phyloP scores from a whole-genome alignment of 2,797 vertebrate genomes.

The Peromyscus nudipes region DNA sequence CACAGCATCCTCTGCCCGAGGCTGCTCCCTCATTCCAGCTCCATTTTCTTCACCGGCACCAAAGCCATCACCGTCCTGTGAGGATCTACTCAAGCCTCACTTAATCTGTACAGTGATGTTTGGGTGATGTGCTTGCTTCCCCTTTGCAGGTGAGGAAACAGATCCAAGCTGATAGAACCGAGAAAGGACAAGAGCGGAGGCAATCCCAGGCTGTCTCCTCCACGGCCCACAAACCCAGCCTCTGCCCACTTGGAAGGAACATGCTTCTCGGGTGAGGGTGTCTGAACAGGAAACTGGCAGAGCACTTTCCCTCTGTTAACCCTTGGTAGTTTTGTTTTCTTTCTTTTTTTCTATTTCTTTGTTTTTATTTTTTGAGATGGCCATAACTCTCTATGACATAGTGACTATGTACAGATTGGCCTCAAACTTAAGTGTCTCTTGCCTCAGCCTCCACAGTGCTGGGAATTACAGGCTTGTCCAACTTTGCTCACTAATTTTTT shows the following conservation, averaged over 20 bases:
- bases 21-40: not conserved
- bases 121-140: not conserved
- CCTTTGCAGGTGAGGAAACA: constrained; percentile 30
- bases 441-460: not conserved
- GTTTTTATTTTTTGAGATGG: not conserved
- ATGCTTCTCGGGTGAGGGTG: not conserved
- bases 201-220: not conserved
- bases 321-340: not conserved
- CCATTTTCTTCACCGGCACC: not conserved
- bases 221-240: not conserved
- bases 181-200: not conserved
- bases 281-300: not conserved
- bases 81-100: not conserved
- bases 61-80: not conserved
- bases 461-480: not conserved
- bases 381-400: not conserved
- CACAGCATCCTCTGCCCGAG: not conserved
- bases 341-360: no score
- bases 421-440: not conserved
- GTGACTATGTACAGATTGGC: not conserved
- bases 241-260: not conserved
- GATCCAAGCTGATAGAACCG: not conserved
- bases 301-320: not conserved
- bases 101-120: not conserved
- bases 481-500: not conserved